Conservation (phyloP, 1,140 invertebrate species). For the Dinothrombium tinctorium region DNA sequence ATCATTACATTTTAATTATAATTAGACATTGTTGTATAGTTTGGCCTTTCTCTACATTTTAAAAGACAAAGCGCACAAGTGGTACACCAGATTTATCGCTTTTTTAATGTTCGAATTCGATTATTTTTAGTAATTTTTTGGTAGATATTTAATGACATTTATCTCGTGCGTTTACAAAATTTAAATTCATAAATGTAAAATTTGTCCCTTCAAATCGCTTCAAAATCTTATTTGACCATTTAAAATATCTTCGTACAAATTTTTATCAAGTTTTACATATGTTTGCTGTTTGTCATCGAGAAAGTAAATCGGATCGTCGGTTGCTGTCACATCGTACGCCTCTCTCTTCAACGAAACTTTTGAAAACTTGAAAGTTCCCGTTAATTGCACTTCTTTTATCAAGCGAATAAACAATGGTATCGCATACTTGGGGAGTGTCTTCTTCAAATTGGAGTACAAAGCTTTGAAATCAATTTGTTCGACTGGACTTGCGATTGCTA, state of each 20-base stretch:
- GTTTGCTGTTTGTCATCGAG: slow-evolving; percentile 5
- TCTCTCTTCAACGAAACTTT: slow-evolving; percentile 74
- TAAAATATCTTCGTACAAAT: slow-evolving; percentile 7
- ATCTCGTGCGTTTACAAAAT: no score
- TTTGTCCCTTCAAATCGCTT: no score
- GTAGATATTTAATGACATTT: no score
- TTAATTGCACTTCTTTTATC: slow-evolving; percentile 55
- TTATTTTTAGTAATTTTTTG: no score
- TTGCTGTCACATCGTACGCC: slow-evolving; percentile 39
- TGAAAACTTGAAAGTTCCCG: slow-evolving; percentile 84
- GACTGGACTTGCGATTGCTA: slow-evolving; percentile 41
- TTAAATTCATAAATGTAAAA: no score
- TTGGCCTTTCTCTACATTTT: no score
- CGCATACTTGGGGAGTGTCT: slow-evolving; percentile 53
- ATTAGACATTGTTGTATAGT: no score
- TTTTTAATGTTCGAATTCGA: no score
- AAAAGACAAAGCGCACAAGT: no score
- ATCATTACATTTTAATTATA: no score
- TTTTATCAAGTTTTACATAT: slow-evolving; percentile 6
- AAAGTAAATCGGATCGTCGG: slow-evolving; percentile 8
- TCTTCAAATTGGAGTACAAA: slow-evolving; percentile 18
- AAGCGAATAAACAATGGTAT: slow-evolving; percentile 65
- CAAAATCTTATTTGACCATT: no score
- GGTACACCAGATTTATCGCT: no score
- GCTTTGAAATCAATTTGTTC: slow-evolving; percentile 34